Base-by-base conservation (phyloP, 1,140 invertebrate genomes). In the Drosophila pseudoananassae region DNA sequence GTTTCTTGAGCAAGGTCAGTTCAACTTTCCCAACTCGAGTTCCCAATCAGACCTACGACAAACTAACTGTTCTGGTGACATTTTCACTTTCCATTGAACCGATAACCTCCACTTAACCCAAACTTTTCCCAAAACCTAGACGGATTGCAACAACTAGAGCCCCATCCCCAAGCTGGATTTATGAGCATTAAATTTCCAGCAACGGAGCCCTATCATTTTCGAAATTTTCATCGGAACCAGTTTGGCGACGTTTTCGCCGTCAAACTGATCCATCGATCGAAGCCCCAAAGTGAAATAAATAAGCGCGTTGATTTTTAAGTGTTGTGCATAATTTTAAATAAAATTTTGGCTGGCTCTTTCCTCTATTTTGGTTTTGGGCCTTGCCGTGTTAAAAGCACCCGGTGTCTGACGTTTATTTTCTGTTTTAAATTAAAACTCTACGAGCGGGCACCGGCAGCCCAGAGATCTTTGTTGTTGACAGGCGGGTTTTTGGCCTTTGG, bases 291-390 rank as follows among this genome's bases (percentile, higher is more conserved):
- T 59, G 60, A 81, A 80, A 76, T 79, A 85, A 80, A 81, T 81
- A 82, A 71, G 54, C 73, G 83, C 83, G 78, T 87, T 87, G 83
- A 87, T 88, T 88, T 87, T 87, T 88, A 88, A 88, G 83, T 88
- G 83, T 88, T 88, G 76, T 88, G 83, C 79, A 88, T 88, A 88
- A 88, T 79, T 88, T 88, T 88, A 88, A 88, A 88, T 88, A 88
- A 66, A 76, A 68, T 73, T 40, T 69, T 61, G 33, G 10, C 33
- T 60, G 58, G 20, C 63, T 64, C 15, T 71, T 70, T 52, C 46
- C 46, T 60, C 27, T 52, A 31, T 53, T 71, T 72, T 51, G 56
- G 38, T 20, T 43, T 50, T 38, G 23, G 33, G 25, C 40, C 33
- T 27, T 29, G 14, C 20, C 4, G 29, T 53, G 70, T 47, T 64